phyloP scores from a whole-genome alignment of 2,797 vertebrate species.

The Hybognathus amarus region DNA sequence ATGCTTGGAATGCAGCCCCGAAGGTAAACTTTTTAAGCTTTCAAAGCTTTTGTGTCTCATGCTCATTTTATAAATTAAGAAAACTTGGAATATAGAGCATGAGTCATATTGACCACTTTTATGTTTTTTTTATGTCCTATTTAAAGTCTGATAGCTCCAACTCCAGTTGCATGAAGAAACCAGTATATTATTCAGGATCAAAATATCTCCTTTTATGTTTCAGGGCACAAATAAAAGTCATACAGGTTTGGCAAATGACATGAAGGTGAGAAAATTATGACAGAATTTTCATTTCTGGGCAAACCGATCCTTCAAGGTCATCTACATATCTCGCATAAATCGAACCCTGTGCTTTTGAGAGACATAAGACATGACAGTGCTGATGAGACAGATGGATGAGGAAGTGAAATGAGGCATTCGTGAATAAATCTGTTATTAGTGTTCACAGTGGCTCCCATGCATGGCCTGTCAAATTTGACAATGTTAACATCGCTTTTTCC shows the following conservation, averaged over 20 bases:
- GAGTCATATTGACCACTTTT: not conserved
- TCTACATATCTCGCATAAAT: constrained; percentile 76
- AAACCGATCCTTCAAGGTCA: not conserved
- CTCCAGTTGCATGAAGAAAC: not conserved
- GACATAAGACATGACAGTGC: constrained; percentile 76
- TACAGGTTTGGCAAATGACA: constrained; percentile 37
- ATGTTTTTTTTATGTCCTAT: not conserved
- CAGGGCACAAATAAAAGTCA: not conserved
- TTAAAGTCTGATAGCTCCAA: not conserved
- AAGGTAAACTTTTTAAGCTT: too few species aligned
- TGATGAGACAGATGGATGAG: constrained; percentile 70
- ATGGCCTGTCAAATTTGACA: constrained; percentile 81
- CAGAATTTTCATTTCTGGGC: not conserved
- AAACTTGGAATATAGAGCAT: not conserved
- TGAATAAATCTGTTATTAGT: constrained; percentile 87
- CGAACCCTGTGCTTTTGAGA: constrained; percentile 92
- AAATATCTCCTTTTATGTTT: not conserved
- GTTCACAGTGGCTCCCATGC: constrained; percentile 90
- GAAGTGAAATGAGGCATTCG: constrained; percentile 86
- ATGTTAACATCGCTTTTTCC: constrained; percentile 65
- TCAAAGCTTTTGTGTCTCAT: too few species aligned
- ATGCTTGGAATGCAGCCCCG: too few species aligned
- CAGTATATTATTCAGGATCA: not conserved
- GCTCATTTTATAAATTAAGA: not conserved
- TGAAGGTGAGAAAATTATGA: not conserved